phyloP scores from a whole-genome alignment of 2,797 vertebrate genomes.

The Heteromormyrus szaboi region DNA sequence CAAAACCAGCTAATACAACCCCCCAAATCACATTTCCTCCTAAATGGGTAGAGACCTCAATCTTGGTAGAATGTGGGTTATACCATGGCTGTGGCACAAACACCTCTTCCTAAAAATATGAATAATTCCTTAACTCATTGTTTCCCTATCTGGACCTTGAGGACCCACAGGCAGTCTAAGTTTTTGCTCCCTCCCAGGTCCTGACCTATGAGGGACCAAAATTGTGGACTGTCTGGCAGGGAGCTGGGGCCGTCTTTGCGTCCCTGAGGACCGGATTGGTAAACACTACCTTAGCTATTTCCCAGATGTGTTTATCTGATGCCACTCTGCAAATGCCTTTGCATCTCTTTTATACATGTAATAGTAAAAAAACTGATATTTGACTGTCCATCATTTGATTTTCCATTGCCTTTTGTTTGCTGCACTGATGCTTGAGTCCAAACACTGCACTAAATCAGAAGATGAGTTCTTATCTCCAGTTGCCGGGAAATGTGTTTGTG shows the following conservation, averaged over 20 bases:
- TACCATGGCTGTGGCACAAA: background rate
- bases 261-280: background rate
- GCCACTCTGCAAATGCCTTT: background rate
- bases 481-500: background rate
- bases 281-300: background rate
- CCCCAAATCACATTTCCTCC: too few species aligned
- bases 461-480: background rate
- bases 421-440: background rate
- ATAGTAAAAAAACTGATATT: background rate
- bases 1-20: too few species aligned
- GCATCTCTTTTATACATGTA: background rate
- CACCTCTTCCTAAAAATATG: background rate
- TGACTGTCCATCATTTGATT: background rate
- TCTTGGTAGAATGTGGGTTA: background rate
- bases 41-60: background rate
- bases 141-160: background rate
- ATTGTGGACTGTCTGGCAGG: background rate
- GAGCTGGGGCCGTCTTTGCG: background rate
- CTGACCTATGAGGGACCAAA: background rate
- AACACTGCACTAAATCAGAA: background rate
- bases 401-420: background rate
- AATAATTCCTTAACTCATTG: background rate
- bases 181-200: background rate
- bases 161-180: background rate
- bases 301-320: background rate